phyloP scores from a whole-genome alignment of 2,888 invertebrate species.

The Dendrolimus pini region DNA sequence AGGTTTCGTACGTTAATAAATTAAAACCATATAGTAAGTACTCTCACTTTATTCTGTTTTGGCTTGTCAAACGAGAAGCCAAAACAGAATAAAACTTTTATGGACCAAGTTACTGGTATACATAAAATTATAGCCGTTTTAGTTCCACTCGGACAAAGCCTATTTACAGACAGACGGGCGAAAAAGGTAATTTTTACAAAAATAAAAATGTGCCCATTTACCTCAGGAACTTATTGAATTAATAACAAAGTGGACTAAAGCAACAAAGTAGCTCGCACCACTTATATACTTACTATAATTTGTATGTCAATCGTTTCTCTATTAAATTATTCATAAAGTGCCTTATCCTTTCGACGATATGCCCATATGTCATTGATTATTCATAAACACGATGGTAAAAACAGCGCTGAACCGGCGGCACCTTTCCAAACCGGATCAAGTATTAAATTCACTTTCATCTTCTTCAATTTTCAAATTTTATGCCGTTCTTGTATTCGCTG shows the following conservation, averaged over 20 bases:
- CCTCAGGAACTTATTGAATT: neutral
- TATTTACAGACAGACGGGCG: too few relatives aligned
- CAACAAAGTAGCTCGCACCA: conserved; percentile 1
- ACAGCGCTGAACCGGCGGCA: conserved; percentile 10
- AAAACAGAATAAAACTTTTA: too few relatives aligned
- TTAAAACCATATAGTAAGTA: too few relatives aligned
- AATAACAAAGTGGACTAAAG: neutral
- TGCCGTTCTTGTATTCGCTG: neutral
- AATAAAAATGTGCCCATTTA: too few relatives aligned
- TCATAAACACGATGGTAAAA: conserved; percentile 19
- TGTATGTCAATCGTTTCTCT: conserved; percentile 34
- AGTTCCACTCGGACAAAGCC: too few relatives aligned
- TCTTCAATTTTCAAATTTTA: conserved; percentile 6
- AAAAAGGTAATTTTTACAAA: too few relatives aligned
- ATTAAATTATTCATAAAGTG: conserved; percentile 40
- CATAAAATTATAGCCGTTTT: too few relatives aligned
- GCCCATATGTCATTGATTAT: conserved; percentile 22
- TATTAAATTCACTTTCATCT: conserved; percentile 22
- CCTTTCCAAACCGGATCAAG: conserved; percentile 17
- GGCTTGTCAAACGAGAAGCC: too few relatives aligned
- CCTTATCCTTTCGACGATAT: conserved; percentile 22
- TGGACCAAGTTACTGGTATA: too few relatives aligned
- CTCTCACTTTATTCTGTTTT: too few relatives aligned
- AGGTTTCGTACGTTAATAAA: neutral
- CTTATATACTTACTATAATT: conserved; percentile 16